Evolutionary conservation across 2,888 invertebrate genomes (phyloP).

Genomic region (Encarsia formosa): DNA sequence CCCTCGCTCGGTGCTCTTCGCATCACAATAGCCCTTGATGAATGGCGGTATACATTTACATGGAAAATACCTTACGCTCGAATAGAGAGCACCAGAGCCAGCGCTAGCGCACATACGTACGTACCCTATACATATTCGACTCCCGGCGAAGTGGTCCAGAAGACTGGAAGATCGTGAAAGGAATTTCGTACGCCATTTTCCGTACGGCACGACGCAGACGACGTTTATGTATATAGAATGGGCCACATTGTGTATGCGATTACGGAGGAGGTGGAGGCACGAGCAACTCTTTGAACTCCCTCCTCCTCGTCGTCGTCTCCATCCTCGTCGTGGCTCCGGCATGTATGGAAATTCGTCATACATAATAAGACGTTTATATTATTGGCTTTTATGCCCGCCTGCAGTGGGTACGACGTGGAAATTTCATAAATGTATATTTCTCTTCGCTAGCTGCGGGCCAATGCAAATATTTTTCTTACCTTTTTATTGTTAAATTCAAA

Average conservation of each 20-base stretch:
- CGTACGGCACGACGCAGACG: too few species aligned
- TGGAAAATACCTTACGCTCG: constrained; percentile 41
- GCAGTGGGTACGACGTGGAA: too few species aligned
- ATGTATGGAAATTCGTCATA: constrained; percentile 6
- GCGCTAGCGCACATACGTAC: neutral
- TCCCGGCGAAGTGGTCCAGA: constrained; percentile 33
- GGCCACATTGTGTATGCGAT: constrained; percentile 4
- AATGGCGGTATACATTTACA: constrained; percentile 50
- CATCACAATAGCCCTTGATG: constrained; percentile 46
- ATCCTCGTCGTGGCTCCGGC: neutral
- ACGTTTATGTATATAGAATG: too few species aligned
- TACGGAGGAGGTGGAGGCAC: constrained; percentile 4
- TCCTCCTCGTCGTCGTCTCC: too few species aligned
- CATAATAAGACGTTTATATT: constrained; percentile 4
- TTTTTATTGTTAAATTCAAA: too few species aligned
- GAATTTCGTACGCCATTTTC: constrained; percentile 33
- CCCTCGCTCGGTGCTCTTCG: constrained; percentile 23
- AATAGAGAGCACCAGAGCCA: constrained; percentile 10
- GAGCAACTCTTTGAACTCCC: neutral
- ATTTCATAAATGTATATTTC: too few species aligned
- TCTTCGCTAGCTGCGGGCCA: too few species aligned
- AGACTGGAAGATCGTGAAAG: constrained; percentile 34
- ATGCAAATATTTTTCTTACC: too few species aligned
- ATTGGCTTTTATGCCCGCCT: constrained; percentile 6
- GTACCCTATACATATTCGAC: neutral